phyloP scores from a whole-genome alignment of 2,113 vertebrate species.

The Coptodon rendalli region DNA sequence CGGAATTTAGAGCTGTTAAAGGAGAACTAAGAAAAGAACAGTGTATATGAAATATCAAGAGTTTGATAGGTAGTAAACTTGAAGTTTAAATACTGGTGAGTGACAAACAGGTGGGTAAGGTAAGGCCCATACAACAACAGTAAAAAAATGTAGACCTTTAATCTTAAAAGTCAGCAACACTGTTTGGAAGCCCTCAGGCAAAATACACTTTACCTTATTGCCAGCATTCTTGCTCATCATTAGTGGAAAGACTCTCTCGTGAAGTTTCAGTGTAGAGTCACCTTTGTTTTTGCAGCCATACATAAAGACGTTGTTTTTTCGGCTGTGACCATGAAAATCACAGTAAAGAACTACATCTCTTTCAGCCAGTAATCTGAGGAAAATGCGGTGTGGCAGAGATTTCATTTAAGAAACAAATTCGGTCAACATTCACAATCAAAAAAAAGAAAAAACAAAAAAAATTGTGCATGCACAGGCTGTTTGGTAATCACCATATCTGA shows the following conservation, averaged over 20 bases:
- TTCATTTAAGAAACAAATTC: not conserved
- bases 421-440: not conserved
- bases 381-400: not conserved
- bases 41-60: not conserved
- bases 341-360: conserved; percentile 85
- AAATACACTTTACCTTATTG: conserved; percentile 73
- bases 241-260: conserved; percentile 82
- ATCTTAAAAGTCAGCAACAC: not conserved
- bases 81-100: not conserved
- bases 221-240: conserved; percentile 94
- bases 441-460: not conserved
- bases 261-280: conserved; percentile 43
- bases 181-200: not conserved
- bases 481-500: not conserved
- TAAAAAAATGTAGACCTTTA: not conserved
- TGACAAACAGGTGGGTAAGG: not conserved
- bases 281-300: conserved; percentile 77
- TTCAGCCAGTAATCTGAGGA: conserved; percentile 75
- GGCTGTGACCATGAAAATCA: conserved; percentile 90
- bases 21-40: conserved; percentile 75
- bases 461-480: not conserved
- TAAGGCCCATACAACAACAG: not conserved
- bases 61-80: not conserved
- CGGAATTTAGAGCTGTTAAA: conserved; percentile 89
- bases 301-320: conserved; percentile 90